Base-by-base conservation (phyloP, 2,797 vertebrate species). In the Eulemur mongoz region DNA sequence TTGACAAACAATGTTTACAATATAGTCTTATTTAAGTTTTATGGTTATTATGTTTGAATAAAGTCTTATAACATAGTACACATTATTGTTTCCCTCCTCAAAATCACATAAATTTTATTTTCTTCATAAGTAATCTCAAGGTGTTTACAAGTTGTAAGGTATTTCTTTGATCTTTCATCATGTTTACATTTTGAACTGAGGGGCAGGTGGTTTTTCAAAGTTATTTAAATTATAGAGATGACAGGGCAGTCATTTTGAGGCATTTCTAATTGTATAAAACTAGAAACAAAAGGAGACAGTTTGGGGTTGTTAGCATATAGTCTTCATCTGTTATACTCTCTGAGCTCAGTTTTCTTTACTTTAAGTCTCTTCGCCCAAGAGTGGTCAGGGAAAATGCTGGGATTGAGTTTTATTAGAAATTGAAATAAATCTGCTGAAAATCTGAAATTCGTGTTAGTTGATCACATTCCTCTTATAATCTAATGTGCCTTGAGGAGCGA, bases 371-470 rank as follows among this genome's bases (percentile, higher is more conserved):
- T 67, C 35, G 45, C 32, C 59, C 18, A 63, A 69, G 17, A 85
- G 78, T 81, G 43, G 57, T 59, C 67, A 75, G 40, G 52, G 82
- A 73, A 92, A 84, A 65, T 9, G 20, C 59, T 50, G 13, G 65
- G 48, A 67, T 78, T 84, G 91, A 94, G 91, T 93, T 93, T 90
- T 93, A 96, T 89, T 94, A 94, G 89, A 50, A 69, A 94, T 73
- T 50, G 59, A 96, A 93, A 88, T 72, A 54, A 80, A 83, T 92
- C 87, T 75, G 63, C 63, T 63, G 57, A 89, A 81, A 92, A 87
- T 87, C 40, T 90, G n/a, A 92, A 79, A 63, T 91, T 69, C 0
- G 38, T 50, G 83, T 89, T 93, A 81, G 86, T 72, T 89, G 92
- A 75, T 93, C 22, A 4, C 57, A 85, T 96, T 92, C 65, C 40